Evolutionary conservation across 2,113 vertebrate species (phyloP).

Genomic region (Gallinago jamesoni): DNA sequence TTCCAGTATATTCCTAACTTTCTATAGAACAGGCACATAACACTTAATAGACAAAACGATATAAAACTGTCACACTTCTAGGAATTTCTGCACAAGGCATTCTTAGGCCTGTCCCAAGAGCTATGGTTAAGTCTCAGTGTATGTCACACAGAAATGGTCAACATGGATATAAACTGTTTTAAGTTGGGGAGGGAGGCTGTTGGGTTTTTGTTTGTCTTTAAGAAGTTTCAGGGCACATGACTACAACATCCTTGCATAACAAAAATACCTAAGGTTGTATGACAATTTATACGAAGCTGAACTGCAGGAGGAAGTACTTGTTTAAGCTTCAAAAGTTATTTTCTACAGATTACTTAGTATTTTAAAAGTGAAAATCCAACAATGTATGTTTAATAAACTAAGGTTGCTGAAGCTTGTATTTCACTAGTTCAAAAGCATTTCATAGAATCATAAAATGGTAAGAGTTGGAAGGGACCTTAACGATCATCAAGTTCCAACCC

Average conservation of each 20-base stretch:
- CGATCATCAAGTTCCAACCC: too few species aligned
- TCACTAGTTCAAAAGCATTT: neutral
- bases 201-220: neutral
- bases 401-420: neutral
- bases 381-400: neutral
- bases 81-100: neutral
- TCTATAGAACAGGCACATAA: neutral
- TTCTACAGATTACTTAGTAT: neutral
- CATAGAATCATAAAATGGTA: too few species aligned
- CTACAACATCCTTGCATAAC: too few species aligned
- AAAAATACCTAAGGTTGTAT: neutral
- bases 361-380: neutral
- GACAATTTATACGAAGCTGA: neutral
- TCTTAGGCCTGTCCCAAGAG: neutral
- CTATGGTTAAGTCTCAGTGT: neutral
- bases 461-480: too few species aligned
- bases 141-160: neutral
- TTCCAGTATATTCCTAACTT: neutral
- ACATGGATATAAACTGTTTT: neutral
- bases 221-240: neutral
- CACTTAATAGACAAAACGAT: neutral
- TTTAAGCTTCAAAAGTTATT: neutral
- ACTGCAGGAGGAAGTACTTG: neutral
- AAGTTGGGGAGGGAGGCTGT: neutral
- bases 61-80: neutral